Evolutionary conservation across 2,797 vertebrate species (phyloP), one percentile per base, ranked within the genome.

Genomic region (Tokudaia muenninki): DNA sequence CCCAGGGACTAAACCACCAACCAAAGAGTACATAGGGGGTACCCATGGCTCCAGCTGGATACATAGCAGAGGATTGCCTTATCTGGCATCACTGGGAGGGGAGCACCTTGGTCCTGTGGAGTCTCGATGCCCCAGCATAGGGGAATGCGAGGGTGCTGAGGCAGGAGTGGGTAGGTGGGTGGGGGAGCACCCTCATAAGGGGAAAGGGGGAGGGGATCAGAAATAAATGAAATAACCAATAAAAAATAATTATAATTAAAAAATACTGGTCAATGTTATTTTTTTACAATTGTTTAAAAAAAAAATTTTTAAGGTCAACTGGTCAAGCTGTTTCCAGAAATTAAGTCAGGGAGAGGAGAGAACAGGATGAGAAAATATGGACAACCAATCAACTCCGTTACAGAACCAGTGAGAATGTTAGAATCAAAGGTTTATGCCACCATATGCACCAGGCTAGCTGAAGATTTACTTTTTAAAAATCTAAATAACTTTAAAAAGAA

Each of bases 391-490:
- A 1, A 26, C 44, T 52, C 44, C 31, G 16, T 50, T 47, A 19
- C 26, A 31, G 37, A 19, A 31, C 9, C 9, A 14, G 41, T 1
- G 63, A 70, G 3, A 22, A n/a, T 24, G 83, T 65, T 22, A 2
- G 31, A 50, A 9, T 50, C 83, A 67, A 22, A 86, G 44, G 12
- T 29, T 4, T 24, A 31, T 14, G 19, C 19, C 19, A 37, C 70
- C n/a, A 65, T 16, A 24, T 26, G 34, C 11, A 57, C 79, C 34
- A 26, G 24, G 57, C n/a, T 82, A 17, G 14, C 17, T 94, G 55
- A 44, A 87, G 55, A 83, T 89, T 92, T 81, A 89, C n/a, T 57
- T 65, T 41, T 17, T n/a, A 41, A 79, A 87, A 91, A 84, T 93
- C 29, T 70, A 6, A 84, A 82, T 93, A 97, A 12, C 47, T 87